A percentile compares a stretch with the other conserved stretches of the same genome.
These are phyloP conservation scores for Lepilemur ruficaudatus DNA, from an alignment of 2,797 vertebrate species.

Conservation along the genomic window DNA sequence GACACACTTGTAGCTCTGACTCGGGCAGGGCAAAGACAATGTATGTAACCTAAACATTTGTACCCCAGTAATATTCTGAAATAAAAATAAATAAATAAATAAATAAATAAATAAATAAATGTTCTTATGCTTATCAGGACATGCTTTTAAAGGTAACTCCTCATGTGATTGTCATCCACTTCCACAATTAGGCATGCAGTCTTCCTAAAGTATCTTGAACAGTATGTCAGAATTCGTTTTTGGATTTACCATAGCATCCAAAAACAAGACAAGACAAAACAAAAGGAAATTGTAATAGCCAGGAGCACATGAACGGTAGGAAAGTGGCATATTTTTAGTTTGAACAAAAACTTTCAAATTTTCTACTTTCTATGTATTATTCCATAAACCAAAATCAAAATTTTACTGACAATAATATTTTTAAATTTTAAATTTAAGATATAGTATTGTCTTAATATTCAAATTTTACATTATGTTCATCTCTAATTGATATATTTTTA, in stretches of 20 bases:
- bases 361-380: neutral
- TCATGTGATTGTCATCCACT: neutral
- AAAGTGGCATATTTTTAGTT: neutral
- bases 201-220: neutral
- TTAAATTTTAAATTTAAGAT: slow-evolving; percentile 11
- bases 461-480: neutral
- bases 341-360: neutral
- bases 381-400: neutral
- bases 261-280: neutral
- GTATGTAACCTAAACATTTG: no score
- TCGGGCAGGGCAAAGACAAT: no score
- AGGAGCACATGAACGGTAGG: neutral
- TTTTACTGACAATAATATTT: neutral
- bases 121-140: neutral
- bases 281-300: neutral
- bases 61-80: no score
- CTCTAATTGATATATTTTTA: neutral
- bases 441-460: neutral
- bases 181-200: neutral
- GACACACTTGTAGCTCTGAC: no score
- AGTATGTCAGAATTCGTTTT: neutral
- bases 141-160: slow-evolving; percentile 1
- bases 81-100: no score
- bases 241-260: neutral
- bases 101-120: neutral